Evolutionary conservation across 1,140 invertebrate species (phyloP).

Genomic region (Drosophila tsacasi): DNA sequence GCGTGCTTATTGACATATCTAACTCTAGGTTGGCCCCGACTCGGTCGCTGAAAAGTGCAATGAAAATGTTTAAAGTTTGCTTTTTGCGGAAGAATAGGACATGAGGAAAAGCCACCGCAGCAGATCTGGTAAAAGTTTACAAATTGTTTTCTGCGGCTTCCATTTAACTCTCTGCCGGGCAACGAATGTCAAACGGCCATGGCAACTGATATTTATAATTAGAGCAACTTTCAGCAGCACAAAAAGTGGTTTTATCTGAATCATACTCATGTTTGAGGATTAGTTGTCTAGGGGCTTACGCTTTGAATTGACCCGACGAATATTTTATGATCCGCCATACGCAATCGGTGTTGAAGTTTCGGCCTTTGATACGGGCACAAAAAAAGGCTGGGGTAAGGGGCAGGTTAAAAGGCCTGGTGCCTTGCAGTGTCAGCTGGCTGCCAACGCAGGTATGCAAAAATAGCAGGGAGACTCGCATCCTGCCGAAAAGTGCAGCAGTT

Average conservation of each 20-base stretch:
- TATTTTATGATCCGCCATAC: slow-evolving; percentile 25
- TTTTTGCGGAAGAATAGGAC: slow-evolving; percentile 17
- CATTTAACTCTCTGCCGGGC: slow-evolving; percentile 40
- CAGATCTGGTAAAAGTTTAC: slow-evolving; percentile 52
- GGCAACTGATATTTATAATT: slow-evolving; percentile 54
- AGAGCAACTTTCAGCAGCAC: slow-evolving; percentile 36
- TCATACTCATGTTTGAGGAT: not conserved
- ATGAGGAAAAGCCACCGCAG: slow-evolving; percentile 40
- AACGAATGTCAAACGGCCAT: slow-evolving; percentile 36
- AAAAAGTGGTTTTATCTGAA: slow-evolving; percentile 30
- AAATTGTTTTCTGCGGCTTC: slow-evolving; percentile 62
- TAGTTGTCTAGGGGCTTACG: not conserved
- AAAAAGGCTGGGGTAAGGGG: slow-evolving; percentile 6
- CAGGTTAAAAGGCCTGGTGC: slow-evolving; percentile 17
- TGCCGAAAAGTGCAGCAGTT: slow-evolving; percentile 52
- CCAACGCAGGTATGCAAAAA: slow-evolving; percentile 55
- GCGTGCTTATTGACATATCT: slow-evolving; percentile 62
- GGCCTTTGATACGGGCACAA: not conserved
- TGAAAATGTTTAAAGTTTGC: slow-evolving; percentile 56
- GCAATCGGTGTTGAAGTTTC: slow-evolving; percentile 6
- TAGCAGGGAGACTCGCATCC: slow-evolving; percentile 34
- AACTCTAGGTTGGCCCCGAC: slow-evolving; percentile 24
- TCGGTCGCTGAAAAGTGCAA: slow-evolving; percentile 48
- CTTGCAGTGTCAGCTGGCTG: slow-evolving; percentile 50
- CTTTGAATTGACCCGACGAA: slow-evolving; percentile 3